Conservation (phyloP, 2,113 vertebrate genomes). For the Stictonetta naevosa region DNA sequence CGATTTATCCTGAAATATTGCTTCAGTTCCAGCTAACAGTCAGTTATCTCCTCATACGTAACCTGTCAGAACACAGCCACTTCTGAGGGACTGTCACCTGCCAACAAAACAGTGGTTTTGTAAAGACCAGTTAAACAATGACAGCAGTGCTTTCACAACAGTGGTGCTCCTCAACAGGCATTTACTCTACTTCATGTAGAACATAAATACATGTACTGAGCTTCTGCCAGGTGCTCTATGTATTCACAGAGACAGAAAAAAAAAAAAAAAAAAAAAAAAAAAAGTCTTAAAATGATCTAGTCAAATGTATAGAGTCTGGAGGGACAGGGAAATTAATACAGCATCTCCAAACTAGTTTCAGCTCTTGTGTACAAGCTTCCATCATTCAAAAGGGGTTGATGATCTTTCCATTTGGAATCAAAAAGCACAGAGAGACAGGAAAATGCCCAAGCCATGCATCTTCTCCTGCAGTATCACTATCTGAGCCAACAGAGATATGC, state of each 20-base stretch:
- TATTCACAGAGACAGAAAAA: background rate
- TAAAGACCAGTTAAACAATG: background rate
- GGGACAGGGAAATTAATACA: background rate
- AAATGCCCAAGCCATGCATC: background rate
- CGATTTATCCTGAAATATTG: background rate
- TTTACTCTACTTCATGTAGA: background rate
- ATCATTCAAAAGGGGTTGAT: background rate
- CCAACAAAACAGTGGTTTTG: background rate
- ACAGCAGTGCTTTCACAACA: background rate
- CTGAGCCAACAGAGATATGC: background rate
- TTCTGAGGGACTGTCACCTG: background rate
- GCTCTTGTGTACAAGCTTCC: background rate
- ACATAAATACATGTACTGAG: background rate
- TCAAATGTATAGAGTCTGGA: background rate
- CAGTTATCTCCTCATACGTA: background rate
- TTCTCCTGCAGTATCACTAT: background rate
- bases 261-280: too few species aligned
- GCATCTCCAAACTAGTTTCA: background rate
- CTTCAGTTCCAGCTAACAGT: background rate
- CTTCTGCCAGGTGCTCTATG: background rate
- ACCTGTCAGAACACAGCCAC: background rate
- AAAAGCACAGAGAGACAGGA: background rate
- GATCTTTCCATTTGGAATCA: background rate
- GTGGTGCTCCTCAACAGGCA: background rate
- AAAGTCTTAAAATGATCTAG: background rate